These are phyloP conservation scores for Malurus cyaneus DNA, from an alignment of 2,113 vertebrate genomes.

Conservation along the genomic window DNA sequence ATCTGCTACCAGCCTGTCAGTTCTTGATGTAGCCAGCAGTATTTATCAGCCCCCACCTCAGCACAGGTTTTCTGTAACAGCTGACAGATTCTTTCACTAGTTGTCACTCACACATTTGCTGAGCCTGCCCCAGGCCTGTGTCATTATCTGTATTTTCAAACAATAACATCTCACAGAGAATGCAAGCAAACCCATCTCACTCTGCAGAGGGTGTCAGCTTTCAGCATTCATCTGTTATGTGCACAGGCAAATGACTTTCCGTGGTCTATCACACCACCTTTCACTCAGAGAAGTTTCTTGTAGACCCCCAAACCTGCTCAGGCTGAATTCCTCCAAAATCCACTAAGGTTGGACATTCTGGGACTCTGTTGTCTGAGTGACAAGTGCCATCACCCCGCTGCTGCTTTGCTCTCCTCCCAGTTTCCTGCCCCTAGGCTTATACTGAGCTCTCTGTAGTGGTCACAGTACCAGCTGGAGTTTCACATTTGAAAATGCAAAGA, in stretches of 20 bases:
- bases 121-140: not conserved
- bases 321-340: not conserved
- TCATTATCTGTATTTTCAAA: not conserved
- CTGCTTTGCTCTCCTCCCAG: not conserved
- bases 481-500: not conserved
- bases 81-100: not conserved
- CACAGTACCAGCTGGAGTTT: not conserved
- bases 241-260: not conserved
- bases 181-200: not conserved
- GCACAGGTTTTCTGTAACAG: not conserved
- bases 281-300: not conserved
- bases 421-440: not conserved
- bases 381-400: not conserved
- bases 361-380: not conserved
- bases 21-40: not conserved
- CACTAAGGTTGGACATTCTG: not conserved
- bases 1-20: not conserved
- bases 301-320: not conserved
- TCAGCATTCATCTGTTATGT: not conserved
- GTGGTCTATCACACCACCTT: not conserved
- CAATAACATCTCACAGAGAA: not conserved
- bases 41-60: not conserved
- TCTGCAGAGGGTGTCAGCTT: not conserved
- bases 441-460: not conserved
- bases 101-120: not conserved